Evolutionary conservation across 2,797 vertebrate genomes (phyloP).

Genomic region (Hirundo rustica): DNA sequence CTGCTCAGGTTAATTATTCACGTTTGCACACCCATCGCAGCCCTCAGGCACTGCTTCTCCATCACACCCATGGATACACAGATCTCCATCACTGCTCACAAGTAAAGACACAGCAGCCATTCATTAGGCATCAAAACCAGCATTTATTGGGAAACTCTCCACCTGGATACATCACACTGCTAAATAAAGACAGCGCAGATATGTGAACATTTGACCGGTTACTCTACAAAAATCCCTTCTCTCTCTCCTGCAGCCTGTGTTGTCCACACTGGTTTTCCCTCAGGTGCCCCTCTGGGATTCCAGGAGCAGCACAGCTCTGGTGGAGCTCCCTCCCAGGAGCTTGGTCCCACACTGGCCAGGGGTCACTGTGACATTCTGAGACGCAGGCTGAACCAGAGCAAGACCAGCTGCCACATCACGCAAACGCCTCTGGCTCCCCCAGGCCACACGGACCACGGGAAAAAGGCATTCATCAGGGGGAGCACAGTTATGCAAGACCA

Average conservation of each 20-base stretch:
- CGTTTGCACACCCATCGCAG: background rate
- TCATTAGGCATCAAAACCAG: conserved; percentile 39
- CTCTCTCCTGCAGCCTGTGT: conserved; percentile 14
- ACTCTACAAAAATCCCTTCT: conserved; percentile 33
- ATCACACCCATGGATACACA: fast-evolving
- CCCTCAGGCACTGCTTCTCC: background rate
- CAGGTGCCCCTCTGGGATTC: background rate
- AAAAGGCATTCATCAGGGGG: background rate
- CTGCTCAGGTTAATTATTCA: background rate
- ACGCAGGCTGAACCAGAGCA: background rate
- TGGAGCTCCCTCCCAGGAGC: background rate
- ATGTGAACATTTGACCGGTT: background rate
- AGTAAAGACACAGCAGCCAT: conserved; percentile 62
- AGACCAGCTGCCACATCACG: fast-evolving
- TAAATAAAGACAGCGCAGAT: conserved; percentile 19
- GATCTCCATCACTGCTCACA: background rate
- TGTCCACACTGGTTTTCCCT: background rate
- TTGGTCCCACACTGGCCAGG: background rate
- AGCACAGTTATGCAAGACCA: background rate
- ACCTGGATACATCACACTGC: conserved; percentile 53
- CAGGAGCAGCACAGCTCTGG: background rate
- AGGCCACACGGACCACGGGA: background rate
- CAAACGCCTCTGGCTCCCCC: background rate
- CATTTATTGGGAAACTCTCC: conserved; percentile 74
- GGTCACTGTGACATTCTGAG: background rate